Base-by-base conservation (phyloP, 2,888 invertebrate species). In the Lithophane semibrunnea region DNA sequence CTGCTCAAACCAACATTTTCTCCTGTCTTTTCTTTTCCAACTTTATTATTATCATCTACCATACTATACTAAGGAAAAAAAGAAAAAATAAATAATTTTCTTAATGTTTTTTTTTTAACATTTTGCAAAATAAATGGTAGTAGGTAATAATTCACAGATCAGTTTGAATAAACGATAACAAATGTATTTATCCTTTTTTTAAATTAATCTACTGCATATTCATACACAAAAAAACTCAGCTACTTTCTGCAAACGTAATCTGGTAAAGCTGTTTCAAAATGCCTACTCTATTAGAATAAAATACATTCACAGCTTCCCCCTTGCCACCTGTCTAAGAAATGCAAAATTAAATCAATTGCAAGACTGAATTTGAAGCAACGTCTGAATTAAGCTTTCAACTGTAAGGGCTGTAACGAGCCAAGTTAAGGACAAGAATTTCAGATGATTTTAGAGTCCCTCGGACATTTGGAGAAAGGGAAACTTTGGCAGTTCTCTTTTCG, bases 281-380 rank as follows among this genome's bases (percentile, higher is more conserved):
- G 69, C 77, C 73, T 47, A 71, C 65, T 79, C 77, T 67, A 77
- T 13, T 37, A 37, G 58, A 79, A 74, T 77, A 82, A 80, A 83
- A 82, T 79, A 72, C 73, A 80, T 87, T 87, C 83, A 61, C 84
- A 85, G 66, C 73, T 71, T 87, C 87, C 88, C 88, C 86, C 85
- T 86, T 82, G 88, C 88, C 90, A 92, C 92, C 93, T 93, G 91
- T 88, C 87, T 88, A 88, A 90, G 90, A 88, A 90, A 92, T 91
- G 88, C 92, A 88, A 92, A 93, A 94, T 94, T 94, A 93, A 94
- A 93, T 93, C 93, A 93, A 91, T 92, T 90, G 91, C 88, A 84
- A 83, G 77, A 73, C 78, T 80, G 87, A 90, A 92, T 89, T 90
- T 91, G 88, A 89, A 88, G 89, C 80, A 85, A 87, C 75, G 76